Conservation (phyloP, 2,888 invertebrate species). For the Aethes cnicana region DNA sequence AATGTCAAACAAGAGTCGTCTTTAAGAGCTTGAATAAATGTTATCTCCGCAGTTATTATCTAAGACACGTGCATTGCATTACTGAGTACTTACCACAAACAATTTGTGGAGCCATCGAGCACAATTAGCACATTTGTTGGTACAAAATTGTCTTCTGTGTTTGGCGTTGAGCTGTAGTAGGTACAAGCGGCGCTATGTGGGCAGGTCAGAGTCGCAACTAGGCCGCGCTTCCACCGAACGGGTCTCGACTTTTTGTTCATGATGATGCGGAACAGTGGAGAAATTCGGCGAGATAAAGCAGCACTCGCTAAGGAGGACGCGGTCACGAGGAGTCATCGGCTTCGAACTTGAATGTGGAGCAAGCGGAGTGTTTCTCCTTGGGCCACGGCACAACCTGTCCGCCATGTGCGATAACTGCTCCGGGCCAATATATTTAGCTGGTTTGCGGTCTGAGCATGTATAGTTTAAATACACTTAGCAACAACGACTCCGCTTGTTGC, state of each 20-base stretch:
- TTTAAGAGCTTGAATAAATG: slow-evolving; percentile 24
- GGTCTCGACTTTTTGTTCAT: slow-evolving; percentile 77
- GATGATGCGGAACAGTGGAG: slow-evolving; percentile 78
- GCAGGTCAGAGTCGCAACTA: slow-evolving; percentile 59
- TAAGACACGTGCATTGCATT: slow-evolving; percentile 37
- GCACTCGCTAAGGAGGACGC: slow-evolving; percentile 75
- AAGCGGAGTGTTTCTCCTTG: slow-evolving; percentile 69
- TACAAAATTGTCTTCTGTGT: slow-evolving; percentile 48
- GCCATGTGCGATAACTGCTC: slow-evolving; percentile 51
- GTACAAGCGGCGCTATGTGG: slow-evolving; percentile 45
- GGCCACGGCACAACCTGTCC: slow-evolving; percentile 62
- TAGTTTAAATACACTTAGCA: slow-evolving; percentile 32
- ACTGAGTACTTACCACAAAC: slow-evolving; percentile 43
- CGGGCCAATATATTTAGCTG: slow-evolving; percentile 51
- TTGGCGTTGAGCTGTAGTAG: slow-evolving; percentile 41
- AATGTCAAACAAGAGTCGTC: slow-evolving; percentile 1
- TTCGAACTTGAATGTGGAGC: slow-evolving; percentile 75
- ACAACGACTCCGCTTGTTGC: slow-evolving; percentile 7
- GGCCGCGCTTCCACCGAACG: slow-evolving; percentile 74
- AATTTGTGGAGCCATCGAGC: slow-evolving; percentile 47
- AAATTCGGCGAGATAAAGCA: slow-evolving; percentile 78
- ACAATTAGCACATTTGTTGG: slow-evolving; percentile 51
- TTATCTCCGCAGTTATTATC: slow-evolving; percentile 39
- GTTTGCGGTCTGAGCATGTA: slow-evolving; percentile 38
- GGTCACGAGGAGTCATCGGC: slow-evolving; percentile 79